These are phyloP conservation scores for Trypoxylus dichotomus DNA, from an alignment of 1,140 invertebrate species.

Conservation along the genomic window DNA sequence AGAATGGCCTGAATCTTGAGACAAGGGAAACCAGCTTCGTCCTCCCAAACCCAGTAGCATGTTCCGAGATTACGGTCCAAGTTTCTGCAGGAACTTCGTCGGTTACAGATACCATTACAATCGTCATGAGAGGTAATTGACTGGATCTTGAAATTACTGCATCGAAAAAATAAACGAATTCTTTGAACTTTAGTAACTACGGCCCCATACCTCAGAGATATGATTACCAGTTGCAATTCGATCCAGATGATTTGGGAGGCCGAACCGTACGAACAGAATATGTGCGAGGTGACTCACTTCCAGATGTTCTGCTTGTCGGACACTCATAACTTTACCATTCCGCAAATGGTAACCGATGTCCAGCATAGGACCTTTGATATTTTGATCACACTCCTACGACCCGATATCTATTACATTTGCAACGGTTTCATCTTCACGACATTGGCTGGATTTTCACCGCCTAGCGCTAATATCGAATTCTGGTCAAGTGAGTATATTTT, in stretches of 20 bases:
- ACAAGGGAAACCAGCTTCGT: not conserved
- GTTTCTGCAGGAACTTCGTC: not conserved
- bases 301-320: conserved; percentile 10
- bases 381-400: not conserved
- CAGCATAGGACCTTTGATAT: not conserved
- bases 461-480: not conserved
- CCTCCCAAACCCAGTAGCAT: not conserved
- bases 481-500: conserved; percentile 4
- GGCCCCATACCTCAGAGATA: not conserved
- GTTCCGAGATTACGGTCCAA: not conserved
- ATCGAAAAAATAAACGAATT: no score
- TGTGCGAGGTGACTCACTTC: conserved; percentile 8
- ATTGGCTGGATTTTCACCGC: not conserved
- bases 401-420: conserved; percentile 13
- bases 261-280: conserved; percentile 2
- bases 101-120: not conserved
- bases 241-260: conserved; percentile 21
- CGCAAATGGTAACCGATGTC: not conserved
- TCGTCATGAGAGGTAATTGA: not conserved
- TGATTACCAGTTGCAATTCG: conserved; percentile 16
- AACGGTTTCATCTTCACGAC: conserved; percentile 19
- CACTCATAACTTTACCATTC: conserved; percentile 5
- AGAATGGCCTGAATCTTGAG: not conserved
- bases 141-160: not conserved
- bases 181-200: not conserved